Conservation (phyloP, 2,888 invertebrate genomes). For the Latrodectus elegans region DNA sequence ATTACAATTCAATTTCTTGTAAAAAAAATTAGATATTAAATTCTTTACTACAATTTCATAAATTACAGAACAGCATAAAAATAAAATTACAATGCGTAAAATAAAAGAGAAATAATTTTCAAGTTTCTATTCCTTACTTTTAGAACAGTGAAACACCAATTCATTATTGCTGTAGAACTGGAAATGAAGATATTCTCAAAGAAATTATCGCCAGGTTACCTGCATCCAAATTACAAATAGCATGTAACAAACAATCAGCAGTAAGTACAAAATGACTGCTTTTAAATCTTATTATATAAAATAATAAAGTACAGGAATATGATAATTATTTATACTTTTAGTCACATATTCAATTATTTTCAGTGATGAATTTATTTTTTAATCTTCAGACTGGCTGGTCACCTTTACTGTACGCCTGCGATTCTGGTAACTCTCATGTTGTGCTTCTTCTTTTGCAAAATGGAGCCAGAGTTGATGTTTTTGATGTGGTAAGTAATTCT, state of each 20-base stretch:
- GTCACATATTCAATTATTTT: background rate
- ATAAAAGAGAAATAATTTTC: too few relatives aligned
- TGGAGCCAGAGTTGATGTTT: constrained; percentile 98
- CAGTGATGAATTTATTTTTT: background rate
- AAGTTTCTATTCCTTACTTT: constrained; percentile 33
- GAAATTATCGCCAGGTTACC: constrained; percentile 95
- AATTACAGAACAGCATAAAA: too few relatives aligned
- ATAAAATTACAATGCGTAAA: too few relatives aligned
- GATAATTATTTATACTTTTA: background rate
- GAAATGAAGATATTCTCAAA: constrained; percentile 94
- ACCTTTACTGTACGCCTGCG: constrained; percentile 94
- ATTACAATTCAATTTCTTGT: too few relatives aligned
- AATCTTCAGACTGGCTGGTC: constrained; percentile 84
- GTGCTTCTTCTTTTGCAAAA: constrained; percentile 88
- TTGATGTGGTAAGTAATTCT: constrained; percentile 88
- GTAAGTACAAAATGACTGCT: constrained; percentile 77
- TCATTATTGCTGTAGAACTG: constrained; percentile 94
- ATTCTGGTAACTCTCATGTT: constrained; percentile 94
- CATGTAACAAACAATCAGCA: constrained; percentile 93
- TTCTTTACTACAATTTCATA: too few relatives aligned
- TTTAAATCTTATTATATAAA: too few relatives aligned
- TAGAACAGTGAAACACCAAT: constrained; percentile 94
- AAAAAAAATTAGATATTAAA: too few relatives aligned
- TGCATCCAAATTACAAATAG: constrained; percentile 91
- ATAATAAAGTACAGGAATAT: too few relatives aligned